Conservation (phyloP, 2,797 vertebrate genomes). For the Sebastiscus albofasciatus region DNA sequence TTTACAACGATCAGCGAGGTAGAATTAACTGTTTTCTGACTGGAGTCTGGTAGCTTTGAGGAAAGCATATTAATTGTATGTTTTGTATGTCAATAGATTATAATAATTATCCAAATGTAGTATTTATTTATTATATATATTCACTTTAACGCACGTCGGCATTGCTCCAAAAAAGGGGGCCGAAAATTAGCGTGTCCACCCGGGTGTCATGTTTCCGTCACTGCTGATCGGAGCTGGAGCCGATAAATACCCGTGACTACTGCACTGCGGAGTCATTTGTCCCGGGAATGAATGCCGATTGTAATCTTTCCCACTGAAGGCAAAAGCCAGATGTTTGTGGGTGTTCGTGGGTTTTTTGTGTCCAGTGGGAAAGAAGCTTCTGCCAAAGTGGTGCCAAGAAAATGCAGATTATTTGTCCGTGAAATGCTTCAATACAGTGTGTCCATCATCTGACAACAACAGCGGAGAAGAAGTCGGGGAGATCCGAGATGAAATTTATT, state of each 20-base stretch:
- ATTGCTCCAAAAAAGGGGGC: too few species aligned
- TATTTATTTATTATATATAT: neutral
- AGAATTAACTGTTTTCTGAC: too few species aligned
- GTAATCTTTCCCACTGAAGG: neutral
- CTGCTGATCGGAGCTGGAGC: neutral
- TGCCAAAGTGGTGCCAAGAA: conserved; percentile 25
- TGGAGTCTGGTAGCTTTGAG: too few species aligned
- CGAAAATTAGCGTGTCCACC: too few species aligned
- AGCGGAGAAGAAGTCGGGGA: conserved; percentile 8
- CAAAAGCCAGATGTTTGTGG: neutral
- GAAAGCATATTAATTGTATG: too few species aligned
- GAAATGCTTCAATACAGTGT: conserved; percentile 28
- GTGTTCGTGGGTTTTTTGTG: neutral
- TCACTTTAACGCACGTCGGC: neutral
- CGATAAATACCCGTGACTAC: neutral
- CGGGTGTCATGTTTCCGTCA: too few species aligned
- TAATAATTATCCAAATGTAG: neutral
- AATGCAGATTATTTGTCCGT: conserved; percentile 4
- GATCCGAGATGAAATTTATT: conserved; percentile 49
- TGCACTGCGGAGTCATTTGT: neutral
- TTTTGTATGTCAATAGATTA: neutral
- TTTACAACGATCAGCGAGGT: too few species aligned
- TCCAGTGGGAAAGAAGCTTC: neutral
- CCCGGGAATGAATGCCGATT: too few species aligned
- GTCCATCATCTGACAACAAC: conserved; percentile 14